Base-by-base conservation (phyloP, 2,888 invertebrate genomes). In the Cephonodes hylas region DNA sequence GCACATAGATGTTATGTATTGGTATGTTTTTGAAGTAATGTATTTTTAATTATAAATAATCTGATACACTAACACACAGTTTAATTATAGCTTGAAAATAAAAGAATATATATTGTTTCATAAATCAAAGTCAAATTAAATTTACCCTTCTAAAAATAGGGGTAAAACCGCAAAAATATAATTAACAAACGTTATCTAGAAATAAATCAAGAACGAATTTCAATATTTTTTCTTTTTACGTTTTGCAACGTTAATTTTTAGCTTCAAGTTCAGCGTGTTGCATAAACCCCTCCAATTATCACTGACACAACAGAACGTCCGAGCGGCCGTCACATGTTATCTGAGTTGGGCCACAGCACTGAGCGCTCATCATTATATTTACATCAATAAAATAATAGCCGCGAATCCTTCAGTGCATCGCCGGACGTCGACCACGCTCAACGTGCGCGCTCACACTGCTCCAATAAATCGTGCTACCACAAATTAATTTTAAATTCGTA, bases 301-400 rank as follows among this genome's bases (percentile, higher is more conserved):
- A 89, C 81, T 82, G 84, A 78, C 85, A 81, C 75, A 75, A 76
- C 74, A 72, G 68, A 53, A 27, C 73, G 83, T 74, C 76, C 74
- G 70, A 79, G 70, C 67, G 82, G 70, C 80, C 83, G 81, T 85
- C 86, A 82, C 79, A 84, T 84, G 82, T 88, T 89, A 89, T 89
- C 89, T 83, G 80, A 76, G 74, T 66, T 69, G 73, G 70, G 73
- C 63, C 56, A 63, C 71, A 59, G 44, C 38, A 61, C 44, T 63
- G 61, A 62, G 68, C 73, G 81, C 81, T 83, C 88, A 86, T 87
- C 86, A 84, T 82, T 80, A 80, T 76, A 83, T 83, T 83, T 81
- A 83, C 87, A 88, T 86, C 85, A 88, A 88, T 88, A 88, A 86
- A 85, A 84, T 84, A 86, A 84, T 83, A 81, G 79, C 80, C 76